Conservation (phyloP, 2,113 vertebrate genomes). For the Cyanistes caeruleus region DNA sequence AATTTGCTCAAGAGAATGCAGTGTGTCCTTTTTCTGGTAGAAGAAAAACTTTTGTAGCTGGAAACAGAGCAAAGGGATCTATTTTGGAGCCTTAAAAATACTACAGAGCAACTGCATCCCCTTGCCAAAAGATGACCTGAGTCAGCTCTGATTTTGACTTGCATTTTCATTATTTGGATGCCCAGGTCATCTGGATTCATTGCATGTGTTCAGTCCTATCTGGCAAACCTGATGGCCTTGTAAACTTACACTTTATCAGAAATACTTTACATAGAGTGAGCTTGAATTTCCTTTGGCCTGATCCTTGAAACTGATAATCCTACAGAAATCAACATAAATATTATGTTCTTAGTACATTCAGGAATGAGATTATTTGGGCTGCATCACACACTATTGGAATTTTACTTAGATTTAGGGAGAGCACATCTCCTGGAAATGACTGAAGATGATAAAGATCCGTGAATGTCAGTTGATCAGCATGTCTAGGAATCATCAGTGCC, state of each 20-base stretch:
- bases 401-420: neutral
- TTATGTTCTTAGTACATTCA: neutral
- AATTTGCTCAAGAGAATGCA: neutral
- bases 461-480: neutral
- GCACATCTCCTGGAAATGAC: neutral
- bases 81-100: neutral
- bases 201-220: neutral
- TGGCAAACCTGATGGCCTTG: neutral
- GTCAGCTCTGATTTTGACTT: neutral
- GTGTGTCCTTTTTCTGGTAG: neutral
- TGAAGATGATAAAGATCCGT: neutral
- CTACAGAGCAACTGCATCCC: neutral
- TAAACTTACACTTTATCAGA: neutral
- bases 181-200: neutral
- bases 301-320: neutral
- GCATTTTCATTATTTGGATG: neutral
- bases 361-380: neutral
- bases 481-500: neutral
- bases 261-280: neutral
- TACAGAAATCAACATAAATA: neutral
- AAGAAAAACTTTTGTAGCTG: neutral
- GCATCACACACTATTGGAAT: neutral
- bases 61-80: neutral
- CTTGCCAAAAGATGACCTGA: neutral
- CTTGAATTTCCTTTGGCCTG: neutral